Conservation (phyloP, 2,113 vertebrate species). For the Stigmatopora nigra region DNA sequence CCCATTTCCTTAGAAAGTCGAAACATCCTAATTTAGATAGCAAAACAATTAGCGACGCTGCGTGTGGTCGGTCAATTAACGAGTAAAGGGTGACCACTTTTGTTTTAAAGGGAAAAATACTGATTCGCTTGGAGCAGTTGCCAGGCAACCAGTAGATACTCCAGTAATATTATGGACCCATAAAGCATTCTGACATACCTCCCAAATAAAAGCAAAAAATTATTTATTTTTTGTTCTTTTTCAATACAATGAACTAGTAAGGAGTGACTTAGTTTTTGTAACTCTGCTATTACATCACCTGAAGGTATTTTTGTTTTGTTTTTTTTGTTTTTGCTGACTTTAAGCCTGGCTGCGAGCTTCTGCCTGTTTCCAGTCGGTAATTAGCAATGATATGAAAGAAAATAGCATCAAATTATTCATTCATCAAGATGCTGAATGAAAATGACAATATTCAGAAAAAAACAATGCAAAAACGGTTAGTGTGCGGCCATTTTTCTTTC, state of each 20-base stretch:
- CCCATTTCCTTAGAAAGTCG: background rate
- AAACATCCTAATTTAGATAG: background rate
- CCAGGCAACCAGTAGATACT: constrained; percentile 6
- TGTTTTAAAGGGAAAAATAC: background rate
- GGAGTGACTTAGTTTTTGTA: background rate
- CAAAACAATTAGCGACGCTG: background rate
- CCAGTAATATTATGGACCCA: background rate
- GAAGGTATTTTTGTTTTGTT: background rate
- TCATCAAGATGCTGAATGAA: background rate
- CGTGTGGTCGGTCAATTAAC: background rate
- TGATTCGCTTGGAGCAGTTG: constrained; percentile 5
- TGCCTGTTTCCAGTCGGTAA: background rate
- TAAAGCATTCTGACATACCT: background rate
- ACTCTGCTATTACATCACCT: background rate
- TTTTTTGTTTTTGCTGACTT: no score
- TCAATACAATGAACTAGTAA: background rate
- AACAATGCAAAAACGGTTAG: background rate
- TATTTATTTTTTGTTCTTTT: background rate
- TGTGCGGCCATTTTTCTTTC: background rate
- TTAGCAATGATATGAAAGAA: background rate
- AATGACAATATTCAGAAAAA: background rate
- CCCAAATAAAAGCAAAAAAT: background rate
- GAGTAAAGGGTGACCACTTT: background rate
- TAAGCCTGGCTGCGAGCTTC: background rate
- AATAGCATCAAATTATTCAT: background rate